Conservation (phyloP, 1,140 invertebrate genomes). For the Drosophila bifasciata region DNA sequence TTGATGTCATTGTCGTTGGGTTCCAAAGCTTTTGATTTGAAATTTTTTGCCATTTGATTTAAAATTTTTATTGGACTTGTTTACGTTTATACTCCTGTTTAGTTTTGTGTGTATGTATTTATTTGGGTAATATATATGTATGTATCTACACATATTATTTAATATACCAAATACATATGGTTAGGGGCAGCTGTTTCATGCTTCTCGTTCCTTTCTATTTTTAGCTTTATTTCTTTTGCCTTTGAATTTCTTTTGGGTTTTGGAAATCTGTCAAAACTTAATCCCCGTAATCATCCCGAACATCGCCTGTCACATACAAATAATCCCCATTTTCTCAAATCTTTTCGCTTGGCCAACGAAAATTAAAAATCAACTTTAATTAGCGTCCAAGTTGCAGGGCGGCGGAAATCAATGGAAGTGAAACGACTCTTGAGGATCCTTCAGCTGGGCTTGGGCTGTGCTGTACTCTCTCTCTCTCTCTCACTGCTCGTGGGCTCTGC, state of each 20-base stretch:
- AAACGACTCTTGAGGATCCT: neutral
- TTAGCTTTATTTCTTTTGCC: too few species aligned
- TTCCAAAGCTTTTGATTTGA: slow-evolving; percentile 42
- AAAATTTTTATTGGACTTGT: too few species aligned
- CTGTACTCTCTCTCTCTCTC: slow-evolving; percentile 36
- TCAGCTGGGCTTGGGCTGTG: too few species aligned
- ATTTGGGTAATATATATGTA: too few species aligned
- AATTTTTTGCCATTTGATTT: slow-evolving; percentile 30
- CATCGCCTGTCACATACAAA: neutral
- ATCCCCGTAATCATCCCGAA: neutral
- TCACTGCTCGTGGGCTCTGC: too few species aligned
- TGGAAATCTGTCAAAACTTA: neutral
- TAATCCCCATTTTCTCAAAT: neutral
- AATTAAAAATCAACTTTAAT: slow-evolving; percentile 65
- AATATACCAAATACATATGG: too few species aligned
- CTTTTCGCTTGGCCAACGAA: neutral
- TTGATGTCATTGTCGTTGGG: too few species aligned
- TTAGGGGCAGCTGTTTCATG: too few species aligned
- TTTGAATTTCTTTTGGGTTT: neutral
- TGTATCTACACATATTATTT: neutral
- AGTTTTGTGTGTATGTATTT: slow-evolving; percentile 19
- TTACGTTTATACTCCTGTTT: slow-evolving; percentile 3
- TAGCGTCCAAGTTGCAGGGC: slow-evolving; percentile 62
- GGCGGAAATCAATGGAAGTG: slow-evolving; percentile 54
- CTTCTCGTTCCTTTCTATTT: too few species aligned